phyloP scores from a whole-genome alignment of 2,888 invertebrate genomes.

The Drosophila monieri region DNA sequence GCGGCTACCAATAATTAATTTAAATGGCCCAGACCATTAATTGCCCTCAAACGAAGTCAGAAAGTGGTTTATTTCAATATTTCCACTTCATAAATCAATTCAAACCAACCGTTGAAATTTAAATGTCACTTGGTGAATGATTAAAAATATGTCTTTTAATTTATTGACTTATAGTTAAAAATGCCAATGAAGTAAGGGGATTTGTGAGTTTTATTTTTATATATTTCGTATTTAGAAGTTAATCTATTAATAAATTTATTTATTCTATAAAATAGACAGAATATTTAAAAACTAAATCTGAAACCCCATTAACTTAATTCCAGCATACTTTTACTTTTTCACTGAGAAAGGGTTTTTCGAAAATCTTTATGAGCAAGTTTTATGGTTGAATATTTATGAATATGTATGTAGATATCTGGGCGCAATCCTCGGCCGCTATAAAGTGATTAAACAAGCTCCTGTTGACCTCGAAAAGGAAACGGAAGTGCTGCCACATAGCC shows the following conservation, averaged over 20 bases:
- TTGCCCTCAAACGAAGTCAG: conserved; percentile 10
- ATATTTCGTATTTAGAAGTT: too few species aligned
- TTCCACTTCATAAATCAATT: background rate
- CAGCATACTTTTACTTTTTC: background rate
- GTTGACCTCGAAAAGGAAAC: conserved; percentile 10
- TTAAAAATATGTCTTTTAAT: background rate
- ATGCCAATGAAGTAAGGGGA: background rate
- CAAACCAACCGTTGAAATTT: background rate
- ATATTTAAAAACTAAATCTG: too few species aligned
- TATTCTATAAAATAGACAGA: too few species aligned
- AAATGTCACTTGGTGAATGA: background rate
- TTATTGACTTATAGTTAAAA: background rate
- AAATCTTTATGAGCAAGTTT: background rate
- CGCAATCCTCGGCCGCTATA: background rate
- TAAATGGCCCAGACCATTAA: conserved; percentile 19
- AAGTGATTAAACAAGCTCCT: conserved; percentile 19
- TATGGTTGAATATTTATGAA: background rate
- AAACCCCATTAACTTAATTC: background rate
- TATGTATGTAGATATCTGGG: background rate
- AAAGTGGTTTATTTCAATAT: background rate
- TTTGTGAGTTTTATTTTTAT: too few species aligned
- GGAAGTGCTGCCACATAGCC: conserved; percentile 22
- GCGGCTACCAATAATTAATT: conserved; percentile 21
- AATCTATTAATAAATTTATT: too few species aligned
- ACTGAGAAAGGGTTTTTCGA: background rate